Evolutionary conservation across 2,888 invertebrate species (phyloP).

Genomic region (Morinoia aosen): DNA sequence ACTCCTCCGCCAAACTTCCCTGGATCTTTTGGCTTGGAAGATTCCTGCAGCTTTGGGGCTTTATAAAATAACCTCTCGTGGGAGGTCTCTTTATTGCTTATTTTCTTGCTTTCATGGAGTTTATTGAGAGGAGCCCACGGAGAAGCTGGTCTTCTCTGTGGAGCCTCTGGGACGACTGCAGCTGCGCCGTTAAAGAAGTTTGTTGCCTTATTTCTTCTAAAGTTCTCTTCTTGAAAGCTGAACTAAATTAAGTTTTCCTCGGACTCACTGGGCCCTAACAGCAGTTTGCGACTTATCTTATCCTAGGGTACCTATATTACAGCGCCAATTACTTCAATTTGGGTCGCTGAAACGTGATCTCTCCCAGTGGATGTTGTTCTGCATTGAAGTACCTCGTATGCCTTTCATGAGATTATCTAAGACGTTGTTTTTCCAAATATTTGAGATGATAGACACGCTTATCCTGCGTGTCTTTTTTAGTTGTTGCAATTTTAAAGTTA

Average conservation of each 20-base stretch:
- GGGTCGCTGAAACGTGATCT: background rate
- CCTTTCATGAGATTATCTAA: background rate
- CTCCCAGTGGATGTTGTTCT: background rate
- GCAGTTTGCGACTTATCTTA: background rate
- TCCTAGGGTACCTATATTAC: background rate
- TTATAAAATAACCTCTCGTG: conserved; percentile 34
- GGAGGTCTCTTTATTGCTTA: conserved; percentile 20
- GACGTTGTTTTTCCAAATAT: background rate
- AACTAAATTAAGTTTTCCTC: background rate
- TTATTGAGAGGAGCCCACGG: conserved; percentile 28
- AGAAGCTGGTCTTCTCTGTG: background rate
- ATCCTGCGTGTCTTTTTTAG: background rate
- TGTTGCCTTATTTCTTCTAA: conserved; percentile 1
- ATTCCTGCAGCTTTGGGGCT: conserved; percentile 40
- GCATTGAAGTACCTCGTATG: background rate
- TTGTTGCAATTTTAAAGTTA: background rate
- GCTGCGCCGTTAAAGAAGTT: conserved; percentile 12
- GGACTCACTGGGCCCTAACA: background rate
- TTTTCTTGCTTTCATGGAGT: conserved; percentile 1
- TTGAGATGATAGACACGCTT: no score
- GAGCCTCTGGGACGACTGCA: conserved; percentile 12
- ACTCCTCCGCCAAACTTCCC: conserved; percentile 37
- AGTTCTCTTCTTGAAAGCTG: conserved; percentile 10
- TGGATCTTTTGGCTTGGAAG: conserved; percentile 48
- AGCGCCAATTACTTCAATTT: background rate